Evolutionary conservation across 2,113 vertebrate genomes (phyloP).

Genomic region (Euleptes europaea): DNA sequence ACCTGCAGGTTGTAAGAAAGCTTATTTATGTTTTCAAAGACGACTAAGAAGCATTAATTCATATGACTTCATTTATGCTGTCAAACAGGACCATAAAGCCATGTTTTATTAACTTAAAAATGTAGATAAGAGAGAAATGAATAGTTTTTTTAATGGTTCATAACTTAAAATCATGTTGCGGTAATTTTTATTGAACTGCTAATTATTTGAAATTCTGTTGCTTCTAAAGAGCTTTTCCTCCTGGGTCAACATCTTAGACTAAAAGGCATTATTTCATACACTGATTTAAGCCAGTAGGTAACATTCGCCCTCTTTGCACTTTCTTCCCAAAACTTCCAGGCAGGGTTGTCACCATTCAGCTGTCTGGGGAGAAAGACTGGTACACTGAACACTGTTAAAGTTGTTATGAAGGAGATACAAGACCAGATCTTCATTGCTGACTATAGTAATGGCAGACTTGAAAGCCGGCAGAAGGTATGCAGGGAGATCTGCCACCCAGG

Average conservation of each 20-base stretch:
- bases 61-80: conserved; percentile 52
- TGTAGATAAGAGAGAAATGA: conserved; percentile 48
- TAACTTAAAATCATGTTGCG: background rate
- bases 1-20: background rate
- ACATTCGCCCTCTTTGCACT: too few species aligned
- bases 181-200: background rate
- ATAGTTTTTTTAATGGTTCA: conserved; percentile 26
- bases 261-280: background rate
- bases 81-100: conserved; percentile 43
- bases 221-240: background rate
- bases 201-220: background rate
- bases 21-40: conserved; percentile 11
- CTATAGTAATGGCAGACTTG: background rate
- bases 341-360: background rate
- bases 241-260: background rate
- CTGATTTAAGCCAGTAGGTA: background rate
- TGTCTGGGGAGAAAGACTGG: background rate
- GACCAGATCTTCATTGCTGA: background rate
- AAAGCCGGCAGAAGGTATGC: too few species aligned
- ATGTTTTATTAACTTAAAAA: conserved; percentile 52
- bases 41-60: conserved; percentile 1
- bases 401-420: background rate
- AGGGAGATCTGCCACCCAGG: background rate
- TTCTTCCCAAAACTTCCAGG: background rate
- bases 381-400: too few species aligned